Conservation (phyloP, 2,797 vertebrate genomes). For the Rhodeus uyekii region DNA sequence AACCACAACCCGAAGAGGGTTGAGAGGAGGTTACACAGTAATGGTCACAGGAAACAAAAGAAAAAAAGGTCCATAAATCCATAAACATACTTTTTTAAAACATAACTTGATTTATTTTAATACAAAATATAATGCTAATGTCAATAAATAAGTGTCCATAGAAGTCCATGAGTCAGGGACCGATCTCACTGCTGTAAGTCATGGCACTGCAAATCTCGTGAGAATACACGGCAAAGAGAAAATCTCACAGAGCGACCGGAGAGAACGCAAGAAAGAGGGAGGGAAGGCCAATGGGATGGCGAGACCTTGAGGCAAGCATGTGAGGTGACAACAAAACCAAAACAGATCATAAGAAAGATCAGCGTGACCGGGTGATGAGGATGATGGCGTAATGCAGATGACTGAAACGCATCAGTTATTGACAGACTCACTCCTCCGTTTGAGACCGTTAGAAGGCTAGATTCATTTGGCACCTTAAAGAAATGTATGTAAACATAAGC, state of each 20-base stretch:
- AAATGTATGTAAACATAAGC: conserved; percentile 61
- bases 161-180: conserved; percentile 50
- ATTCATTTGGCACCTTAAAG: conserved; percentile 60
- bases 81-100: conserved; percentile 47
- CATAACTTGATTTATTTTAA: conserved; percentile 48
- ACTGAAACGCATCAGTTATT: conserved; percentile 26
- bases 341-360: neutral
- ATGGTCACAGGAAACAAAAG: conserved; percentile 23
- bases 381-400: conserved; percentile 6
- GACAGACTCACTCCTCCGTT: conserved; percentile 32
- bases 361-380: neutral
- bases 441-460: conserved; percentile 52
- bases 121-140: conserved; percentile 60
- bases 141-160: conserved; percentile 62
- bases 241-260: conserved; percentile 13
- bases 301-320: conserved; percentile 8
- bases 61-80: conserved; percentile 44
- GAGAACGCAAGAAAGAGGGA: neutral
- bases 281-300: neutral
- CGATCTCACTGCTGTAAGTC: conserved; percentile 33
- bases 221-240: conserved; percentile 1
- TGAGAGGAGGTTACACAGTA: conserved; percentile 29
- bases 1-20: conserved; percentile 19
- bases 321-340: conserved; percentile 23
- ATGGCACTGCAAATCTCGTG: conserved; percentile 20